phyloP scores from a whole-genome alignment of 2,888 invertebrate species.

The Chrysodeixis includens region DNA sequence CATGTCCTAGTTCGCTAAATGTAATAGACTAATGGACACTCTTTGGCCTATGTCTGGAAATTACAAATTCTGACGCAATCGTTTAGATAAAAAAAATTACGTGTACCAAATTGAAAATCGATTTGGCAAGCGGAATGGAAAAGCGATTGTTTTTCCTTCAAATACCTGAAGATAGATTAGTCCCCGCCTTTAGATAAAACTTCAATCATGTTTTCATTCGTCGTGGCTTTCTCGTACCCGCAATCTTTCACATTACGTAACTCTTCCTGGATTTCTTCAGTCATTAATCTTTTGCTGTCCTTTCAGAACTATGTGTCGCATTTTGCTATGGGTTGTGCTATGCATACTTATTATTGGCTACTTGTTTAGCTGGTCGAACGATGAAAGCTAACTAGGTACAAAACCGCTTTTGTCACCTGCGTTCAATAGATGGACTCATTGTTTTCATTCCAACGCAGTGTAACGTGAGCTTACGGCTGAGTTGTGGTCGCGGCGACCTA shows the following conservation, averaged over 20 bases:
- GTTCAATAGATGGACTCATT: conserved; percentile 72
- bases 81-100: conserved; percentile 42
- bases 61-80: conserved; percentile 49
- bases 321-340: conserved; percentile 30
- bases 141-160: conserved; percentile 9
- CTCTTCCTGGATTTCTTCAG: conserved; percentile 49
- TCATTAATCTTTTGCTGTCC: conserved; percentile 49
- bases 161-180: conserved; percentile 12
- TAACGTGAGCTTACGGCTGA: conserved; percentile 74
- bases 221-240: conserved; percentile 41
- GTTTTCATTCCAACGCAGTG: conserved; percentile 76
- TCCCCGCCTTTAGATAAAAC: conserved; percentile 25
- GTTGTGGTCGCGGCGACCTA: conserved; percentile 69
- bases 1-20: conserved; percentile 60
- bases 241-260: conserved; percentile 50
- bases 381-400: conserved; percentile 54
- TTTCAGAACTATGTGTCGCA: conserved; percentile 41
- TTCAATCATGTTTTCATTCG: conserved; percentile 50
- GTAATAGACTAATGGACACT: conserved; percentile 56
- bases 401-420: conserved; percentile 72
- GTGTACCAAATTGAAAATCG: conserved; percentile 36
- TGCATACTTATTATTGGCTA: conserved; percentile 45
- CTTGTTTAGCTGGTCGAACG: conserved; percentile 51
- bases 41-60: conserved; percentile 37
- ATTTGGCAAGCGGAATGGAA: background rate